Percentiles rank a stretch among this genome's conserved stretches.
phyloP scores from a whole-genome alignment of 2,888 invertebrate species.

The Chymomyza fuscimana region DNA sequence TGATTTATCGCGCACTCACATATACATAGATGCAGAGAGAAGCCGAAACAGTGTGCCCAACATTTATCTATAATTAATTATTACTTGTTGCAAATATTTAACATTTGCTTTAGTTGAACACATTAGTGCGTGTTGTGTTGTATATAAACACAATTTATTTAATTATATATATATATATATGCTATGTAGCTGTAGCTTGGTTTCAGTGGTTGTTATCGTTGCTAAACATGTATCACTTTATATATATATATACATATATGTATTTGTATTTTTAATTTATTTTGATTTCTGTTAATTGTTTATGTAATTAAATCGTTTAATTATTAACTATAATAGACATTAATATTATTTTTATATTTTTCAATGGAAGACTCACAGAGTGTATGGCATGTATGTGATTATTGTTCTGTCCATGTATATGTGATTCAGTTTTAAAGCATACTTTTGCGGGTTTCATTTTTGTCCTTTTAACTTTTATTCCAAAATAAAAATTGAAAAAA shows the following conservation, averaged over 20 bases:
- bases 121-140: constrained; percentile 36
- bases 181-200: constrained; percentile 31
- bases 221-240: background rate
- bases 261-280: constrained; percentile 4
- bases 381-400: no score
- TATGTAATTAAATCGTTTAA: constrained; percentile 20
- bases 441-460: no score
- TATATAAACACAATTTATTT: constrained; percentile 48
- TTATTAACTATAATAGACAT: constrained; percentile 4
- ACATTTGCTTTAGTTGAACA: constrained; percentile 43
- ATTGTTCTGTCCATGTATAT: no score
- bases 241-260: background rate
- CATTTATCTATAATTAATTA: constrained; percentile 69
- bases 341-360: no score
- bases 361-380: no score
- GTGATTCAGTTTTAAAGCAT: no score
- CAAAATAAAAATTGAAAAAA: no score
- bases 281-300: constrained; percentile 16
- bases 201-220: constrained; percentile 15
- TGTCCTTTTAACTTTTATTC: no score
- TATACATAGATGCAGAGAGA: background rate
- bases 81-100: constrained; percentile 49
- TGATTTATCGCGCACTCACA: constrained; percentile 42
- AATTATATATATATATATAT: constrained; percentile 45
- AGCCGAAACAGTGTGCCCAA: constrained; percentile 25